Evolutionary conservation across 2,797 vertebrate genomes (phyloP).

Genomic region (Malurus splendens): DNA sequence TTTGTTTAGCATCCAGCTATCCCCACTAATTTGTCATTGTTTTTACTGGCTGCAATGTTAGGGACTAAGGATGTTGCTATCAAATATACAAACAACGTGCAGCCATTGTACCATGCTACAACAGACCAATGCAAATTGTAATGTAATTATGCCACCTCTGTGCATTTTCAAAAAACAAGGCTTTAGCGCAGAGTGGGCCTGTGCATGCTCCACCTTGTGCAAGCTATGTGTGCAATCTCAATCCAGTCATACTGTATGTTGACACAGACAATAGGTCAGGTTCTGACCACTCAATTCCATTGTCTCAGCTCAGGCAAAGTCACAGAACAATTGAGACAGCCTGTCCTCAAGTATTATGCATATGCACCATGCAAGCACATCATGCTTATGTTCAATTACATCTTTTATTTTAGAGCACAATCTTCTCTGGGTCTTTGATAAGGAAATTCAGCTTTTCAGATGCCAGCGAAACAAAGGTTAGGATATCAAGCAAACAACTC

Average conservation of each 20-base stretch:
- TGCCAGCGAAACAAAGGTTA: background rate
- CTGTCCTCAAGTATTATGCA: background rate
- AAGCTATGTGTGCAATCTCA: background rate
- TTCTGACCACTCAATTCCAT: background rate
- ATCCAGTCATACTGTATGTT: fast-evolving
- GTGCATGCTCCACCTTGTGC: background rate
- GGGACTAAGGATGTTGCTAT: background rate
- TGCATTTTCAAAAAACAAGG: background rate
- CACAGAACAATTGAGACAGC: background rate
- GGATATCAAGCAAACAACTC: background rate
- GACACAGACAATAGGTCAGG: background rate
- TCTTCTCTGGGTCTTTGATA: background rate
- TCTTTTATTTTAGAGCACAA: background rate
- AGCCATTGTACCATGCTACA: background rate
- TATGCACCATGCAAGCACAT: background rate
- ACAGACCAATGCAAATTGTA: background rate
- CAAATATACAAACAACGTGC: background rate
- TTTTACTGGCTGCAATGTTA: background rate
- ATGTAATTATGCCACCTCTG: background rate
- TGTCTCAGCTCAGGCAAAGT: background rate
- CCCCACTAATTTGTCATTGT: background rate
- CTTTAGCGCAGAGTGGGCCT: background rate
- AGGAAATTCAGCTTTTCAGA: background rate
- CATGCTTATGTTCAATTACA: background rate
- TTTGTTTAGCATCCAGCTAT: constrained; percentile 14